Conservation (phyloP, 30 jellyfish, hydroid and myxozoan species). For the Aurelia sp. region DNA sequence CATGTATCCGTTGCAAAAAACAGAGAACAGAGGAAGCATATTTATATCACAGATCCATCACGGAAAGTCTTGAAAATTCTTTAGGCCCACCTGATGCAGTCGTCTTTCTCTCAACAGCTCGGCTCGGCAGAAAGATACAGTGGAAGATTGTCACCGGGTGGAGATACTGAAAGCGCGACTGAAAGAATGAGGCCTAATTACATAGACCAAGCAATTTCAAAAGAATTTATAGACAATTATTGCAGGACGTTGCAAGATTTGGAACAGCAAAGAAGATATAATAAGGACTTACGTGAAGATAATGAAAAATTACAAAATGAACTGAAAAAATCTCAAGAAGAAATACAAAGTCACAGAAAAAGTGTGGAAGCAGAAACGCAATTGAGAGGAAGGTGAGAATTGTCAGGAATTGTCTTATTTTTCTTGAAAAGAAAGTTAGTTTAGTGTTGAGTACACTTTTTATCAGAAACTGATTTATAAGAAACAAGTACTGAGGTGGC, state of each 20-base stretch:
- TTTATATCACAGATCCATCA: no score
- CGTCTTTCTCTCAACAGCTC: background rate
- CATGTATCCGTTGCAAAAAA: no score
- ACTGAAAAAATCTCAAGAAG: slow-evolving; percentile 1
- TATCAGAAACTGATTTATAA: no score
- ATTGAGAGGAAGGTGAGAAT: slow-evolving; percentile 52
- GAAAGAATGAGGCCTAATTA: slow-evolving; percentile 1
- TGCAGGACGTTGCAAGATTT: slow-evolving; percentile 37
- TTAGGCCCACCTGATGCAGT: no score
- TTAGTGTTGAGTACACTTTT: no score
- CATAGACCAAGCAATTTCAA: slow-evolving; percentile 18
- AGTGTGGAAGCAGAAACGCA: slow-evolving; percentile 25
- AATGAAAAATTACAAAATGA: slow-evolving; percentile 1
- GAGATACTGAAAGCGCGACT: background rate
- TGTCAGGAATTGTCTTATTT: background rate
- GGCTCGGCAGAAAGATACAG: background rate
- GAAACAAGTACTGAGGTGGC: no score
- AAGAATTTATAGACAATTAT: slow-evolving; percentile 41
- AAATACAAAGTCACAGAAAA: slow-evolving; percentile 1
- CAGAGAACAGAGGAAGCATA: no score
- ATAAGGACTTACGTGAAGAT: background rate
- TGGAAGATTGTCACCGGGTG: background rate
- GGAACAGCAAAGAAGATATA: slow-evolving; percentile 20
- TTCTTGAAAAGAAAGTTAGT: background rate
- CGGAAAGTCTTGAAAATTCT: no score